Percentiles rank a stretch among this genome's conserved stretches.
Conservation (phyloP, 92 coral and sea anemone species). For the Umimayanthus kanabou region DNA sequence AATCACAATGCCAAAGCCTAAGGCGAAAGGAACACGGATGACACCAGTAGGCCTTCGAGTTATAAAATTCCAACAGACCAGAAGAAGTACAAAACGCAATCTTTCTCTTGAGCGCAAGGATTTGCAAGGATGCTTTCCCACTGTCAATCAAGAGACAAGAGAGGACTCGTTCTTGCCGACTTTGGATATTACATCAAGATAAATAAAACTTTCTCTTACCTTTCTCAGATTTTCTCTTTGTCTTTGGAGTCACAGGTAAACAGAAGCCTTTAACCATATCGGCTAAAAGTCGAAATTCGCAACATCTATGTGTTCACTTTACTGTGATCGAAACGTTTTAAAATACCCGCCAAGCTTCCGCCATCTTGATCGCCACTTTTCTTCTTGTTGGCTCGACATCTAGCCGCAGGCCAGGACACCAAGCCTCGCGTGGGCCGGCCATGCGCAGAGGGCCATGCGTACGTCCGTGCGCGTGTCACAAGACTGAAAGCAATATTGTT, state of each 20-base stretch:
- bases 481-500: too few species aligned
- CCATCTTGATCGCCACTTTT: not conserved
- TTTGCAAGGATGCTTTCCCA: not conserved
- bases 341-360: conserved; percentile 34
- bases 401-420: conserved; percentile 19
- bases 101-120: too few species aligned
- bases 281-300: not conserved
- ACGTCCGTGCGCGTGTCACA: not conserved
- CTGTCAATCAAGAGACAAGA: not conserved
- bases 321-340: conserved; percentile 9
- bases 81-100: too few species aligned
- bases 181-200: not conserved
- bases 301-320: not conserved
- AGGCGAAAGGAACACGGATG: not conserved
- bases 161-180: not conserved
- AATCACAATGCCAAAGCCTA: not conserved
- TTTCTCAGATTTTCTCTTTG: conserved; percentile 24
- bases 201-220: not conserved
- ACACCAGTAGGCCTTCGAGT: not conserved
- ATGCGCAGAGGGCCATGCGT: too few species aligned
- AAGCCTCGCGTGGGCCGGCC: not conserved
- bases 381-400: not conserved
- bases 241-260: conserved; percentile 31
- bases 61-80: not conserved
- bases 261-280: conserved; percentile 40